A percentile compares a stretch with the other conserved stretches of the same genome.
Evolutionary conservation across 2,888 invertebrate species (phyloP).

Genomic region (Oasisia sp.): DNA sequence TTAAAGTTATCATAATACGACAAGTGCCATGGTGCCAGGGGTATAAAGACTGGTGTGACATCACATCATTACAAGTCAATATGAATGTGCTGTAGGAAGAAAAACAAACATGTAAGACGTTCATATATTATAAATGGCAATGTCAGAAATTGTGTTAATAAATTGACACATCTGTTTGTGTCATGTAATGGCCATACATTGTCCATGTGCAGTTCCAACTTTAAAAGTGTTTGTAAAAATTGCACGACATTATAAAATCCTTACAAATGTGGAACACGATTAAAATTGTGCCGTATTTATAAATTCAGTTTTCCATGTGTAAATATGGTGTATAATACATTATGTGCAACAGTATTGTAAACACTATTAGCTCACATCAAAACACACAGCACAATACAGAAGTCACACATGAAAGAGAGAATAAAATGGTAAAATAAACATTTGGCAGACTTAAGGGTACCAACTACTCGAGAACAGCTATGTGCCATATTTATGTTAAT

Average conservation of each 20-base stretch:
- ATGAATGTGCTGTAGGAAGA: neutral
- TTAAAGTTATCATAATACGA: neutral
- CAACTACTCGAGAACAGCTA: too few species aligned
- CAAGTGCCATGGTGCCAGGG: neutral
- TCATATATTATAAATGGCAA: neutral
- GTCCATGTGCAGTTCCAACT: neutral
- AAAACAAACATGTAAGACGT: neutral
- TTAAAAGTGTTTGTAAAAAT: neutral
- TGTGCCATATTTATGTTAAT: too few species aligned
- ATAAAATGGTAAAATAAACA: neutral
- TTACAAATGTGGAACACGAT: neutral
- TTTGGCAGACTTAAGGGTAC: neutral
- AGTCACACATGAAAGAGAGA: neutral
- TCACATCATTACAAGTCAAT: neutral
- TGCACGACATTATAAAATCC: neutral
- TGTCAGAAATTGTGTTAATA: neutral
- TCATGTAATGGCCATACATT: neutral
- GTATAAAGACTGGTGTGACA: neutral
- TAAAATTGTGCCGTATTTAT: neutral
- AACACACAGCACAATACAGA: neutral
- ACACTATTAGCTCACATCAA: neutral
- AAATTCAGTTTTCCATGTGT: neutral
- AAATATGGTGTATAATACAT: neutral
- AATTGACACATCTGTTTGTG: neutral
- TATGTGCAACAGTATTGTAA: neutral